Conservation (phyloP, 2,113 vertebrate genomes). For the Eira barbara region DNA sequence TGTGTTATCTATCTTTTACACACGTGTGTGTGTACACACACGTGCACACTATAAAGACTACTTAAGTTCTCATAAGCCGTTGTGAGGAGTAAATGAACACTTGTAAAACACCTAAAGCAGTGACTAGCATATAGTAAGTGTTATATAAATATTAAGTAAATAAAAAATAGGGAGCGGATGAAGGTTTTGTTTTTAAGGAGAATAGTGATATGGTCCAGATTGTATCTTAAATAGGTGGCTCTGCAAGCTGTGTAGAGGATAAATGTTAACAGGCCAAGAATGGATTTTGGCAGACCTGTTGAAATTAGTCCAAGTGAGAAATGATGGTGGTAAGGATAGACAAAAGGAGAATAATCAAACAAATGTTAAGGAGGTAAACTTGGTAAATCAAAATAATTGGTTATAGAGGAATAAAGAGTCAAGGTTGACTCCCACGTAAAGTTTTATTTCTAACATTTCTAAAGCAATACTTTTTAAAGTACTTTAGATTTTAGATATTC, state of each 20-base stretch:
- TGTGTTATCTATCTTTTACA: not conserved
- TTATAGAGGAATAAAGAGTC: not conserved
- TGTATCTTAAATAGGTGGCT: not conserved
- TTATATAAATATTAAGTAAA: constrained; percentile 22
- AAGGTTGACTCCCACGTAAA: not conserved
- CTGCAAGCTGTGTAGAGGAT: not conserved
- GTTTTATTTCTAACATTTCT: constrained; percentile 4
- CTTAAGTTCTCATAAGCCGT: not conserved
- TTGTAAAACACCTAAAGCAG: not conserved
- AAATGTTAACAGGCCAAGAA: not conserved
- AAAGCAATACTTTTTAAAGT: not conserved
- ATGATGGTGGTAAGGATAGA: not conserved
- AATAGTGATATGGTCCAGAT: not conserved
- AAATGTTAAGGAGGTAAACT: not conserved
- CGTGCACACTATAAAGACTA: not conserved
- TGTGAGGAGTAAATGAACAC: constrained; percentile 15
- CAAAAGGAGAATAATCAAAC: not conserved
- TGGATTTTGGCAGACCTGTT: not conserved
- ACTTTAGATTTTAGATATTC: not conserved
- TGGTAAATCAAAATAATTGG: not conserved
- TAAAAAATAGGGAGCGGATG: not conserved
- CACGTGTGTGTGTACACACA: not conserved
- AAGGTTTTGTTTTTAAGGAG: not conserved
- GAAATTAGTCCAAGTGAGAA: not conserved
- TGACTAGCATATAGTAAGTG: not conserved